Conservation (phyloP, 2,113 vertebrate genomes). For the Asarcornis scutulata region DNA sequence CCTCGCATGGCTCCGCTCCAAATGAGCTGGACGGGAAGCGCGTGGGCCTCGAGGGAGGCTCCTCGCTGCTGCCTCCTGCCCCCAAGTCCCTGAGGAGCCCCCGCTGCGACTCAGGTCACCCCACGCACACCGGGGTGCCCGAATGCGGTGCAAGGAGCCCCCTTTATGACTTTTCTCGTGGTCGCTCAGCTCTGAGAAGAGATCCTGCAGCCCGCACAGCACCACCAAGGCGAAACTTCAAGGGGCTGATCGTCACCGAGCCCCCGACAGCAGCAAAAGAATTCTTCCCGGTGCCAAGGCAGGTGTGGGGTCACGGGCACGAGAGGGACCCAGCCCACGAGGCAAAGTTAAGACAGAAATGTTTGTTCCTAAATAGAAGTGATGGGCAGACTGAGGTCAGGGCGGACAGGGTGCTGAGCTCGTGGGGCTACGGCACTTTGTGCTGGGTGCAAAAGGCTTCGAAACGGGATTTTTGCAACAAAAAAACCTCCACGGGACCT, state of each 20-base stretch:
- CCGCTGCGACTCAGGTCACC: background rate
- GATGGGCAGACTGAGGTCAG: accelerated
- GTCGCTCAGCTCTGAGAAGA: background rate
- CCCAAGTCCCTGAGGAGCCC: accelerated
- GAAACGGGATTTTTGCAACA: background rate
- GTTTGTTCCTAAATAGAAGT: accelerated
- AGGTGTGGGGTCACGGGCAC: accelerated
- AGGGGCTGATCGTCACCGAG: background rate
- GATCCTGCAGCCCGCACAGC: accelerated
- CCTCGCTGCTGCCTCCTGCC: background rate
- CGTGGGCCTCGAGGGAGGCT: background rate
- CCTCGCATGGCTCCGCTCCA: background rate
- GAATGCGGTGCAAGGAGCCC: background rate
- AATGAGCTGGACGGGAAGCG: background rate
- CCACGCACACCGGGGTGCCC: background rate
- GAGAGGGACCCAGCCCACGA: accelerated
- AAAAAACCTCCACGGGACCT: background rate
- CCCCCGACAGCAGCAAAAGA: accelerated
- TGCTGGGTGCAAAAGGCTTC: accelerated
- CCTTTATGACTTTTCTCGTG: background rate
- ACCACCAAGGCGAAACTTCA: background rate
- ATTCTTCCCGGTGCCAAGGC: background rate
- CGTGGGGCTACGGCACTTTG: background rate
- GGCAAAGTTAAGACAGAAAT: background rate
- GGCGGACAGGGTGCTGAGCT: background rate